Conservation (phyloP, 2,888 invertebrate genomes). For the Schizaphis graminum region DNA sequence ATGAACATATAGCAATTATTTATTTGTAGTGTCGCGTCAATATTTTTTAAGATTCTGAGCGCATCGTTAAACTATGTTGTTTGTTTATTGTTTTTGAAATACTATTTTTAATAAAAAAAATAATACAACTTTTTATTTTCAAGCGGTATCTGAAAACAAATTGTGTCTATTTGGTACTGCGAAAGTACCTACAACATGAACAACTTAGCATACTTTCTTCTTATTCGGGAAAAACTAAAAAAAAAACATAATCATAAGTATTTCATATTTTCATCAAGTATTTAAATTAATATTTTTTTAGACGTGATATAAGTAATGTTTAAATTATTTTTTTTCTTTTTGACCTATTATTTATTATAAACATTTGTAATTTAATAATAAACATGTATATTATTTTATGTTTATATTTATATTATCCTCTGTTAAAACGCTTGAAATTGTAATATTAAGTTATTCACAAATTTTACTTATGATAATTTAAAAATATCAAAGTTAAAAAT, state of each 20-base stretch:
- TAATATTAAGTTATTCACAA: not conserved
- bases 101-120: not conserved
- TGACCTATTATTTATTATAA: not conserved
- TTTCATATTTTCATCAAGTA: not conserved
- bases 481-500: not conserved
- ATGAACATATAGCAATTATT: not conserved
- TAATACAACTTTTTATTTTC: not conserved
- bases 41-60: not conserved
- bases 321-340: not conserved
- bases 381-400: not conserved
- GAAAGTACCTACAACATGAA: not conserved
- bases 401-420: not conserved
- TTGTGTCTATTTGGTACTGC: not conserved
- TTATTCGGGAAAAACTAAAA: not conserved
- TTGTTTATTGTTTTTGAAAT: not conserved
- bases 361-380: not conserved
- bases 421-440: not conserved
- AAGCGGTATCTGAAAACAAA: not conserved
- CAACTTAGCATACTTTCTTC: not conserved
- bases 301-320: not conserved
- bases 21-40: not conserved
- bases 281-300: not conserved
- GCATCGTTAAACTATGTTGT: not conserved
- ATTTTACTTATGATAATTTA: not conserved
- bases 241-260: not conserved